Base-by-base conservation (phyloP, 2,113 vertebrate species). In the Peromyscus californicus region DNA sequence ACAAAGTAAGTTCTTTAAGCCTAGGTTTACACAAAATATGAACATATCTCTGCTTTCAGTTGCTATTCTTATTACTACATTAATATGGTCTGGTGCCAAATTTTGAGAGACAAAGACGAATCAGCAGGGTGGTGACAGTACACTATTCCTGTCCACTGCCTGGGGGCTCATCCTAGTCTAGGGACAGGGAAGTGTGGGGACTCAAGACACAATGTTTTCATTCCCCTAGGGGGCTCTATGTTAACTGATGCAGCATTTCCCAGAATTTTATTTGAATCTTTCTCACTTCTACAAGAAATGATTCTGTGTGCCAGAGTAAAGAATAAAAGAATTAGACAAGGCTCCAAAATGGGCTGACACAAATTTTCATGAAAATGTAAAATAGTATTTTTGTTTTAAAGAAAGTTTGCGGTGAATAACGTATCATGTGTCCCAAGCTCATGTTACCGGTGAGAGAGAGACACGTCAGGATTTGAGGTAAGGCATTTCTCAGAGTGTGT, bases 231-330 rank as follows among this genome's bases (percentile, higher is more conserved):
- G 45, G n/a, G 39, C 74, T 45, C 61, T 84, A 76, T 42, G 26
- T 89, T 83, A 94, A 59, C 42, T n/a, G 31, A 93, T 4, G 84
- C 83, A 57, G 91, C 12, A 13, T 39, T 70, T 93, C 86, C 57
- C 57, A 88, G 48, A 93, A 61, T 72, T 86, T 83, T 54, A 78
- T 33, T 78, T 42, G 5, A 74, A 79, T 3, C 21, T 78, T 95
- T 51, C 63, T 96, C 48, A 70, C 26, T 69, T 90, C 82, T 67
- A 91, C 13, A 89, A 93, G 65, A 92, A 79, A 91, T 78, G 48
- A 59, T 21, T 21, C 13, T 82, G 3, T 4, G 26, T 54, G 13
- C 22, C 83, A 84, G 78, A 82, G 67, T 7, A 87, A 65, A 76
- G 42, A 61, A 83, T 61, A 26, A 83, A 82, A 59, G 36, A 82